These are phyloP conservation scores for Myoxocephalus aenaeus DNA, from an alignment of 2,797 vertebrate species.

Conservation along the genomic window DNA sequence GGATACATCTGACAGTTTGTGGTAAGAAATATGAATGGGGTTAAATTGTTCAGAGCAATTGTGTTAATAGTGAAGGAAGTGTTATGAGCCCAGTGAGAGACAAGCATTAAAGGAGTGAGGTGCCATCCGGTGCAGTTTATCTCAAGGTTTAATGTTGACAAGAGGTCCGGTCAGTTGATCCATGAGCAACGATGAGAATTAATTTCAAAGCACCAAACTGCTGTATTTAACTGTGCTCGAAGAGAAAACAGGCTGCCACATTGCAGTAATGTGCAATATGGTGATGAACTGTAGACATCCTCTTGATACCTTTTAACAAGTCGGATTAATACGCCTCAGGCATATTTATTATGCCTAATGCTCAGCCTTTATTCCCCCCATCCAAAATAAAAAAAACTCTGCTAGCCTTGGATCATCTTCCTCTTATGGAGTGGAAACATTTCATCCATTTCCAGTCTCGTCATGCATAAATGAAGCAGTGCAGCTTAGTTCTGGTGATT, in stretches of 20 bases:
- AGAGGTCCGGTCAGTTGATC: slow-evolving; percentile 7
- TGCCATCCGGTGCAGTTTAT: slow-evolving; percentile 52
- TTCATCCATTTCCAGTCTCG: slow-evolving; percentile 68
- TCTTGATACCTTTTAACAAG: slow-evolving; percentile 50
- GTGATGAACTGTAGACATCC: slow-evolving; percentile 45
- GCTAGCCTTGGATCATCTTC: slow-evolving; percentile 71
- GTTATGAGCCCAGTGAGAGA: slow-evolving; percentile 44
- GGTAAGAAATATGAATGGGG: slow-evolving; percentile 14
- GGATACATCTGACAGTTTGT: slow-evolving; percentile 14
- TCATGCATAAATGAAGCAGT: slow-evolving; percentile 79
- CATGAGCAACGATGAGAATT: slow-evolving; percentile 46
- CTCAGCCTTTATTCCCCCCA: slow-evolving; percentile 39
- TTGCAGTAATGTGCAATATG: slow-evolving; percentile 47
- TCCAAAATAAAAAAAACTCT: slow-evolving; percentile 50
- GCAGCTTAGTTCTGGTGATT: slow-evolving; percentile 72
- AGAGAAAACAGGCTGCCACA: slow-evolving; percentile 56
- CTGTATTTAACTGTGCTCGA: slow-evolving; percentile 31
- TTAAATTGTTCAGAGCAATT: slow-evolving; percentile 14
- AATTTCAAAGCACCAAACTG: slow-evolving; percentile 29
- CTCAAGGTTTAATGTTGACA: slow-evolving; percentile 19
- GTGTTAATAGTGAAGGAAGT: slow-evolving; percentile 49
- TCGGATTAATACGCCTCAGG: slow-evolving; percentile 51
- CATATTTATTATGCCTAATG: slow-evolving; percentile 61
- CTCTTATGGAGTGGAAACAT: slow-evolving; percentile 78
- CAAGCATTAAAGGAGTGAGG: slow-evolving; percentile 35